A percentile compares a stretch with the other conserved stretches of the same genome.
phyloP scores from a whole-genome alignment of 2,797 vertebrate species.

The Cryptoprocta ferox region DNA sequence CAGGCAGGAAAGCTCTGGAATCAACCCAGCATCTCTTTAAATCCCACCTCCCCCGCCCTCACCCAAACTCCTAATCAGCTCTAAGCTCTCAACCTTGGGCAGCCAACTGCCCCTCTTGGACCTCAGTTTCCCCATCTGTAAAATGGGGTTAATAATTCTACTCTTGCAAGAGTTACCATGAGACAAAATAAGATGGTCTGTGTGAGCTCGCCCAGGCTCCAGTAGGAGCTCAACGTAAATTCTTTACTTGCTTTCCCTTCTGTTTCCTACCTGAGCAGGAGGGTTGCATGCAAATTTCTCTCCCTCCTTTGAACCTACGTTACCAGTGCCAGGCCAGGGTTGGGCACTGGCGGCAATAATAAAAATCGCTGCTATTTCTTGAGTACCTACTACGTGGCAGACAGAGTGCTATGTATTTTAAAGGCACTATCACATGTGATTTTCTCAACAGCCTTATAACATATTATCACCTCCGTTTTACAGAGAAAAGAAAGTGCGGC shows the following conservation, averaged over 20 bases:
- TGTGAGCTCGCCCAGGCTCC: background rate
- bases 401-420: background rate
- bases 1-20: background rate
- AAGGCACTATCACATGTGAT: background rate
- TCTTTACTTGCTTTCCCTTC: background rate
- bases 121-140: background rate
- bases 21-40: background rate
- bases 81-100: background rate
- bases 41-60: background rate
- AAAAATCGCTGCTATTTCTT: background rate
- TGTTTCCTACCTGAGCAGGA: background rate
- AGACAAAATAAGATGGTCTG: background rate
- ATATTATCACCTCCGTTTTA: background rate
- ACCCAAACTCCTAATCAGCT: too few species aligned
- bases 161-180: background rate
- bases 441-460: background rate
- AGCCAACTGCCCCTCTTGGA: background rate
- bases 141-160: background rate
- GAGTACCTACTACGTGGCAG: background rate
- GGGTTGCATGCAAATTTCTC: background rate
- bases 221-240: background rate
- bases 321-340: background rate
- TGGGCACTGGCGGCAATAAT: background rate
- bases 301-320: background rate
- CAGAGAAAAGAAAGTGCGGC: background rate